phyloP scores from a whole-genome alignment of 1,140 invertebrate species.

The Eueides isabella region DNA sequence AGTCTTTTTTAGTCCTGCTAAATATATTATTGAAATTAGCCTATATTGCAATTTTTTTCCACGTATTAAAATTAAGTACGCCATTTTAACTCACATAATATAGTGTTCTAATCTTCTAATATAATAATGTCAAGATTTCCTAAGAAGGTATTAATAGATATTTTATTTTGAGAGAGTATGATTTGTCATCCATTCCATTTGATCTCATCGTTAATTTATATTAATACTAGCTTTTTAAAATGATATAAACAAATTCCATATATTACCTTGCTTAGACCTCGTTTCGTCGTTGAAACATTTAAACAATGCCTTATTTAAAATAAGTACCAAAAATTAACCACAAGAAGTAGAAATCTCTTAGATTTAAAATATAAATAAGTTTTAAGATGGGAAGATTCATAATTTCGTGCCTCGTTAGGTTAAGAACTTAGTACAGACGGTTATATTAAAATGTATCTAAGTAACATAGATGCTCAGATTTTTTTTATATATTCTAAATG shows the following conservation, averaged over 20 bases:
- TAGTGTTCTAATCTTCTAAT: too few species aligned
- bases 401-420: conserved; percentile 3
- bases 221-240: not conserved
- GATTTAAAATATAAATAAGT: not conserved
- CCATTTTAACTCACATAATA: too few species aligned
- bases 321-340: conserved; percentile 10
- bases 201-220: not conserved
- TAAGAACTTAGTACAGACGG: not conserved
- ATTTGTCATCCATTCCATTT: conserved; percentile 9
- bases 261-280: not conserved
- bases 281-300: not conserved
- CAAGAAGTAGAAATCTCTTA: not conserved
- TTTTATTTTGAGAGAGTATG: not conserved
- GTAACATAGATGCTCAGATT: not conserved
- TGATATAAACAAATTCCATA: not conserved
- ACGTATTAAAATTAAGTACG: too few species aligned
- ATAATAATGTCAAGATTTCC: too few species aligned
- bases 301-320: not conserved
- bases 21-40: too few species aligned
- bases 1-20: too few species aligned
- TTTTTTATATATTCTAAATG: not conserved
- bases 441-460: not conserved
- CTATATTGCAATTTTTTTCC: too few species aligned
- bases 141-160: too few species aligned
- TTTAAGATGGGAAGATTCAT: not conserved